Conservation (phyloP, 2,113 vertebrate species). For the Heterocephalus glaber region DNA sequence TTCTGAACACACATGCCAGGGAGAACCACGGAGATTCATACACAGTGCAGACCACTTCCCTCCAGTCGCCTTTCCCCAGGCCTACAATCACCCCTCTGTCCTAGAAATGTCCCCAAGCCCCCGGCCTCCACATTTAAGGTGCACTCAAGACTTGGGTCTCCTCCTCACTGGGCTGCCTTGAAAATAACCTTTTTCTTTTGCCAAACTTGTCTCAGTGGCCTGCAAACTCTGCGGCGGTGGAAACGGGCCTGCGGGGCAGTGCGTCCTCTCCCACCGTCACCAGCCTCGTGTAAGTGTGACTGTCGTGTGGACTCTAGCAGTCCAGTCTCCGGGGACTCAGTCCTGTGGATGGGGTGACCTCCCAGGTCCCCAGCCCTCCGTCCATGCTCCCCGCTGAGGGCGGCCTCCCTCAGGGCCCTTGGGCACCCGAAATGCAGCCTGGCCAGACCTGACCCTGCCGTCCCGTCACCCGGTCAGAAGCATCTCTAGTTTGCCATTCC, state of each 20-base stretch:
- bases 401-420: not conserved
- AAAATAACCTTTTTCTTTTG: not conserved
- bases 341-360: not conserved
- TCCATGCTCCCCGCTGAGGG: not conserved
- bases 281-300: not conserved
- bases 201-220: not conserved
- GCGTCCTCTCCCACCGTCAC: not conserved
- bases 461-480: too few species aligned
- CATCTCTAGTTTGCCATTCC: not conserved
- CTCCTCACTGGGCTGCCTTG: not conserved
- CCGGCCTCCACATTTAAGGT: not conserved
- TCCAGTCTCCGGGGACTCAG: not conserved
- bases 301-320: rapidly evolving
- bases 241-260: not conserved
- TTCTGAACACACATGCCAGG: not conserved
- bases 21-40: not conserved
- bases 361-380: not conserved
- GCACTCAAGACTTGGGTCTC: not conserved
- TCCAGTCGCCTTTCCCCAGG: not conserved
- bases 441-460: not conserved
- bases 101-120: not conserved
- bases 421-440: not conserved
- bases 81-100: not conserved
- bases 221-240: not conserved
- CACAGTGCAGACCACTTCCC: not conserved